phyloP scores from a whole-genome alignment of 2,888 invertebrate genomes.

The Pimpla rufipes region DNA sequence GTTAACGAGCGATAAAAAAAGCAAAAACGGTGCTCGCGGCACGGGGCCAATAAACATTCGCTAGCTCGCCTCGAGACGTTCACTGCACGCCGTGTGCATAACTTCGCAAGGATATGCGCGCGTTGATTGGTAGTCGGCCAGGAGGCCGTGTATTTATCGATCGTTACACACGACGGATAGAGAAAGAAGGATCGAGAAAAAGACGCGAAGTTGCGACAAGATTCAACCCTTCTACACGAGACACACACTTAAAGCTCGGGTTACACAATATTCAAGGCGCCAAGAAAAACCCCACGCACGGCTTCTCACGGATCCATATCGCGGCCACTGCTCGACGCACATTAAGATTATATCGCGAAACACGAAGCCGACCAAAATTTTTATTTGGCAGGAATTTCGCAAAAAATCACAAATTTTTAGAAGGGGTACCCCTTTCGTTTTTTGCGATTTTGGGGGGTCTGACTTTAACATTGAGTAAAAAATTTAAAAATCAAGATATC shows the following conservation, averaged over 20 bases:
- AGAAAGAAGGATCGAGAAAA: slow-evolving; percentile 15
- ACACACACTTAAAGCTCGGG: background rate
- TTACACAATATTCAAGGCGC: slow-evolving; percentile 61
- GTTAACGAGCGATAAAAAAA: slow-evolving; percentile 51
- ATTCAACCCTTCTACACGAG: background rate
- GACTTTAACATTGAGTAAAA: no score
- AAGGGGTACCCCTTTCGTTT: no score
- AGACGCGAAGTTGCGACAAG: background rate
- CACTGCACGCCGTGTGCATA: slow-evolving; percentile 41
- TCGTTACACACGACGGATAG: slow-evolving; percentile 28
- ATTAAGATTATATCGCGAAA: background rate
- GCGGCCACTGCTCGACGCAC: slow-evolving; percentile 1
- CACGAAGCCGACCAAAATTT: no score
- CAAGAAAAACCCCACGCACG: slow-evolving; percentile 66
- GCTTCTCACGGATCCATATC: slow-evolving; percentile 59
- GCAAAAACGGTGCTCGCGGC: slow-evolving; percentile 1
- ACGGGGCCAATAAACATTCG: slow-evolving; percentile 71
- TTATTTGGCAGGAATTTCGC: no score
- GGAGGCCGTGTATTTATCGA: slow-evolving; percentile 59
- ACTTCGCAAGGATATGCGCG: slow-evolving; percentile 64
- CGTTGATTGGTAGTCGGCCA: slow-evolving; percentile 64
- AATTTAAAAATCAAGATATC: no score
- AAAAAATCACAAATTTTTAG: no score
- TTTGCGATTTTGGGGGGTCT: no score
- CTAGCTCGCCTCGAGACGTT: slow-evolving; percentile 31